A percentile compares a stretch with the other conserved stretches of the same genome.
Conservation (phyloP, 92 coral and sea anemone genomes). For the Heliopora coerulea region DNA sequence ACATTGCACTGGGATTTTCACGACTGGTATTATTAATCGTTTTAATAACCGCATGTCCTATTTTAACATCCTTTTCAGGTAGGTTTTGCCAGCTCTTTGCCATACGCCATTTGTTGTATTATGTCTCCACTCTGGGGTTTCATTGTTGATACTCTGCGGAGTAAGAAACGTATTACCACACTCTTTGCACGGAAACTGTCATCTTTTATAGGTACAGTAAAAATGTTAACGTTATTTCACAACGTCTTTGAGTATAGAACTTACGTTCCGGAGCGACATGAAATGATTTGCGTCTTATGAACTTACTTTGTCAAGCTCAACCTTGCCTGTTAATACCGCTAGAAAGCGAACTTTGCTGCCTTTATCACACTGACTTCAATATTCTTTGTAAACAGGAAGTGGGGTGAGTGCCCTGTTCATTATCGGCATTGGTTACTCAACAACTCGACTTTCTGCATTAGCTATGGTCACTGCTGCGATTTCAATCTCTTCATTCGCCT, state of each 20-base stretch:
- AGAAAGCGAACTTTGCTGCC: too few relatives aligned
- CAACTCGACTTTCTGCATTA: conserved; percentile 52
- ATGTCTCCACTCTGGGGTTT: conserved; percentile 57
- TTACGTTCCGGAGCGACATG: too few relatives aligned
- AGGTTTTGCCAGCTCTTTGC: conserved; percentile 69
- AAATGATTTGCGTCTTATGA: too few relatives aligned
- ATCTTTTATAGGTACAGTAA: conserved; percentile 47
- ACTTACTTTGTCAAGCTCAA: too few relatives aligned
- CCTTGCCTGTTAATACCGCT: too few relatives aligned
- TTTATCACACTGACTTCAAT: too few relatives aligned
- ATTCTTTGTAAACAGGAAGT: conserved; percentile 43
- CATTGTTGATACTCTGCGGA: conserved; percentile 54
- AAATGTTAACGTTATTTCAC: neutral
- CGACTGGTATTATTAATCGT: too few relatives aligned
- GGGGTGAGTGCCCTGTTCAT: conserved; percentile 55
- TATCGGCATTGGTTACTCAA: conserved; percentile 55
- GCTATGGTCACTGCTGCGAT: conserved; percentile 59
- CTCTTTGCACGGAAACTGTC: conserved; percentile 57
- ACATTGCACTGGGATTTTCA: too few relatives aligned
- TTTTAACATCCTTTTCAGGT: conserved; percentile 48
- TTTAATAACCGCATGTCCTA: too few relatives aligned
- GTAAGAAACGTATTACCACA: conserved; percentile 48
- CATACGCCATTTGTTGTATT: conserved; percentile 55
- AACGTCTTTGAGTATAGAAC: neutral
- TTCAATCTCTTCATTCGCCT: conserved; percentile 47